Conservation (phyloP, 1,140 invertebrate species). For the Diachasma alloeum region DNA sequence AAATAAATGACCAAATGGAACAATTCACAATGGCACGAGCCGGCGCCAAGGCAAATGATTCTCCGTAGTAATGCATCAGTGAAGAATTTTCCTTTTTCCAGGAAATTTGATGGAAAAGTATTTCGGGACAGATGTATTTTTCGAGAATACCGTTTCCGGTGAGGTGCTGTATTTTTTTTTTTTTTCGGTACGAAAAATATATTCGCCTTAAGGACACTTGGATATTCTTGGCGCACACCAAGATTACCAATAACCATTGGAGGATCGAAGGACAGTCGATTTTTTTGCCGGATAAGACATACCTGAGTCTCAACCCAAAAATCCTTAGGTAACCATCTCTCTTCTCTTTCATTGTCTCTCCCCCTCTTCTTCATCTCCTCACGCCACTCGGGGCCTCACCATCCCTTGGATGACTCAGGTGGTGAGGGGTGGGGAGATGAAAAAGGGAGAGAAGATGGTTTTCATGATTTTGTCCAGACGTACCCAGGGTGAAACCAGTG, state of each 20-base stretch:
- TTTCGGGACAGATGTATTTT: constrained; percentile 21
- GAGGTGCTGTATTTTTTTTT: not conserved
- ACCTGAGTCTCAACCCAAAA: constrained; percentile 22
- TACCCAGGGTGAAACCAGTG: constrained; percentile 10
- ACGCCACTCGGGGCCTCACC: not conserved
- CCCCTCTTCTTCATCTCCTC: not conserved
- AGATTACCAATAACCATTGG: constrained; percentile 31
- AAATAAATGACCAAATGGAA: not conserved
- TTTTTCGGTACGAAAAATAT: not conserved
- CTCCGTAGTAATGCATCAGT: not conserved
- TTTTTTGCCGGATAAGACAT: constrained; percentile 33
- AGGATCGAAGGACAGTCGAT: constrained; percentile 31
- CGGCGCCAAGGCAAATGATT: not conserved
- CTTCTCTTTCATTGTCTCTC: not conserved
- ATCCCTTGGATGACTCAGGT: not conserved
- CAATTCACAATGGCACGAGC: not conserved
- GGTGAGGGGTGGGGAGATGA: not conserved
- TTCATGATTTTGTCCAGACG: constrained; percentile 26
- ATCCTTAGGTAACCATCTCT: not conserved
- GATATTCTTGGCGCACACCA: not conserved
- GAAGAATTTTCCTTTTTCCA: constrained; percentile 16
- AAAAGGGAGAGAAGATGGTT: not conserved
- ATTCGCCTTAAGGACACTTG: not conserved
- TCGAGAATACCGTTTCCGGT: constrained; percentile 17
- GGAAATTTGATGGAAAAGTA: not conserved